These are phyloP conservation scores for Popillia japonica DNA, from an alignment of 1,140 invertebrate genomes.

Conservation along the genomic window DNA sequence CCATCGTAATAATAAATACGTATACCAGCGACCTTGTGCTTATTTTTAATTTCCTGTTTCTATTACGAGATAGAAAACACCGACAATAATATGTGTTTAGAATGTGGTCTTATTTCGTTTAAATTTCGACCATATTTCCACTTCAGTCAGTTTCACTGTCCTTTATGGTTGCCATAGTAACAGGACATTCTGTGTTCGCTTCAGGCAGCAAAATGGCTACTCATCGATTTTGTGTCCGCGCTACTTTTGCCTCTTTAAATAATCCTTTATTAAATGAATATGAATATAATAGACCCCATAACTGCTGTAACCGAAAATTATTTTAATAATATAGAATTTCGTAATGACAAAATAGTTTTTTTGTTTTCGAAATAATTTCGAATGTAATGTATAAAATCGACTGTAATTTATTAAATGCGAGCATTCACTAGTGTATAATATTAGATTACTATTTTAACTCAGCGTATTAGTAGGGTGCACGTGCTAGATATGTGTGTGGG, in stretches of 20 bases:
- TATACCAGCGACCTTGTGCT: not conserved
- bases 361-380: not conserved
- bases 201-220: constrained; percentile 24
- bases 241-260: no score
- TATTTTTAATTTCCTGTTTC: not conserved
- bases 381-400: not conserved
- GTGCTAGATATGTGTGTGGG: constrained; percentile 44
- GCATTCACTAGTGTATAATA: constrained; percentile 38
- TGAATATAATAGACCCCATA: no score
- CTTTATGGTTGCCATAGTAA: constrained; percentile 33
- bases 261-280: no score
- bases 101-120: not conserved
- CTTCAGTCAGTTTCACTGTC: not conserved
- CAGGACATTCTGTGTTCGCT: constrained; percentile 12
- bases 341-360: not conserved
- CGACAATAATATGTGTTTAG: not conserved
- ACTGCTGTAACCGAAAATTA: no score
- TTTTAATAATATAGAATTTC: no score
- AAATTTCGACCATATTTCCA: not conserved
- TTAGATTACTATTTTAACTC: constrained; percentile 48
- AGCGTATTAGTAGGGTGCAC: constrained; percentile 45
- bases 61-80: not conserved
- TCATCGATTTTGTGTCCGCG: not conserved
- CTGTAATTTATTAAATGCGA: constrained; percentile 34
- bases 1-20: not conserved